These are phyloP conservation scores for Lycaon pictus DNA, from an alignment of 2,113 vertebrate species.

Conservation along the genomic window DNA sequence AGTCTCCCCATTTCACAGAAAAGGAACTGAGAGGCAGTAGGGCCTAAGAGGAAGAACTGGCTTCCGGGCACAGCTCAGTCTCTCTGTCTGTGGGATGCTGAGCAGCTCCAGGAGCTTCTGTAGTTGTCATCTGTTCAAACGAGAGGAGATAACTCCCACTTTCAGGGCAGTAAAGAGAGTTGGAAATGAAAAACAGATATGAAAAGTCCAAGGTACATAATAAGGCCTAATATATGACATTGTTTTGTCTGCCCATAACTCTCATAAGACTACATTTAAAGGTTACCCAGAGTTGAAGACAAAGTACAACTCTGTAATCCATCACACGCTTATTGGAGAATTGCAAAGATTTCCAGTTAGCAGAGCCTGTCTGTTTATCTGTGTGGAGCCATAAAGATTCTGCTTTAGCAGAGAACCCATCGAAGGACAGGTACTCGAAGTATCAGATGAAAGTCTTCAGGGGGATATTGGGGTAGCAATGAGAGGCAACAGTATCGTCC, in stretches of 20 bases:
- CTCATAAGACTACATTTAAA: conserved; percentile 9
- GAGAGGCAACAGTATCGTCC: background rate
- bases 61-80: background rate
- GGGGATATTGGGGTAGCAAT: background rate
- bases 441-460: conserved; percentile 33
- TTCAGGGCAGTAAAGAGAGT: background rate
- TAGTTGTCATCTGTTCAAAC: background rate
- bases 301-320: background rate
- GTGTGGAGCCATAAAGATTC: background rate
- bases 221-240: background rate
- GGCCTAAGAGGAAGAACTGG: background rate
- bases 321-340: background rate
- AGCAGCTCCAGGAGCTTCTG: background rate
- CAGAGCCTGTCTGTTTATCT: background rate
- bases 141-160: background rate
- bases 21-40: background rate
- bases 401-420: background rate
- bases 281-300: background rate
- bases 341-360: background rate
- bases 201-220: background rate
- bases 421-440: background rate
- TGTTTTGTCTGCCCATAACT: background rate
- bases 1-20: background rate
- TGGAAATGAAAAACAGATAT: background rate
- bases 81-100: background rate